These are phyloP conservation scores for Drosophila neonasuta DNA, from an alignment of 2,888 invertebrate species.

Conservation along the genomic window DNA sequence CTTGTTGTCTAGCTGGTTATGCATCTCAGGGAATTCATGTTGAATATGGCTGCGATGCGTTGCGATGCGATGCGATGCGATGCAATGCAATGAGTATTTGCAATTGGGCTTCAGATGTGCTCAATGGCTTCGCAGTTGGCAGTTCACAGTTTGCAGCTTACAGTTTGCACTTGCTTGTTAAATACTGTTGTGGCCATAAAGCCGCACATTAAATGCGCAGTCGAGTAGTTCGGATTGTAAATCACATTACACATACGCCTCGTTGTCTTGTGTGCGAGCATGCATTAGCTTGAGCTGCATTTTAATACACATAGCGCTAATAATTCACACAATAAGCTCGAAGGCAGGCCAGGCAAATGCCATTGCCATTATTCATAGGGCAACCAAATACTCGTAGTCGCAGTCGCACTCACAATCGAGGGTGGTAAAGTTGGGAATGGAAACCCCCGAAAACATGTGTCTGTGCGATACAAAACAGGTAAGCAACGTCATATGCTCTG, in stretches of 20 bases:
- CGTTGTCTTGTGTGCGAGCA: constrained; percentile 30
- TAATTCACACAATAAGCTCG: constrained; percentile 73
- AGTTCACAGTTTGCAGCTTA: not conserved
- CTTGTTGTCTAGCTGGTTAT: not conserved
- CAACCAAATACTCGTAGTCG: constrained; percentile 40
- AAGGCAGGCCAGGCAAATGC: constrained; percentile 34
- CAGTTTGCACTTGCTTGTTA: constrained; percentile 30
- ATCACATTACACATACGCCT: constrained; percentile 69
- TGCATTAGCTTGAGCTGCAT: constrained; percentile 74
- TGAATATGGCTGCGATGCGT: constrained; percentile 7
- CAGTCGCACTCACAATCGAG: constrained; percentile 1
- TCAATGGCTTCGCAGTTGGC: constrained; percentile 31
- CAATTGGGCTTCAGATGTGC: constrained; percentile 9
- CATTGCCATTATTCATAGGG: constrained; percentile 66
- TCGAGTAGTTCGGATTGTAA: constrained; percentile 54
- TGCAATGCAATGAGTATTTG: constrained; percentile 6
- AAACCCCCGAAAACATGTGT: constrained; percentile 49
- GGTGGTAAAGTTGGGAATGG: not conserved
- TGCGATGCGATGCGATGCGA: not conserved
- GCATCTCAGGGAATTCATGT: constrained; percentile 2
- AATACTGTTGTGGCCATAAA: constrained; percentile 48
- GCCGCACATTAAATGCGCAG: constrained; percentile 55
- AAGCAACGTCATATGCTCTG: constrained; percentile 18
- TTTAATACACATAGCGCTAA: constrained; percentile 75
- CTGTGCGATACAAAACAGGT: constrained; percentile 46